Percentiles rank a stretch among this genome's conserved stretches.
These are phyloP conservation scores for Drosophila melanocephala DNA, from an alignment of 2,888 invertebrate genomes.

Conservation along the genomic window DNA sequence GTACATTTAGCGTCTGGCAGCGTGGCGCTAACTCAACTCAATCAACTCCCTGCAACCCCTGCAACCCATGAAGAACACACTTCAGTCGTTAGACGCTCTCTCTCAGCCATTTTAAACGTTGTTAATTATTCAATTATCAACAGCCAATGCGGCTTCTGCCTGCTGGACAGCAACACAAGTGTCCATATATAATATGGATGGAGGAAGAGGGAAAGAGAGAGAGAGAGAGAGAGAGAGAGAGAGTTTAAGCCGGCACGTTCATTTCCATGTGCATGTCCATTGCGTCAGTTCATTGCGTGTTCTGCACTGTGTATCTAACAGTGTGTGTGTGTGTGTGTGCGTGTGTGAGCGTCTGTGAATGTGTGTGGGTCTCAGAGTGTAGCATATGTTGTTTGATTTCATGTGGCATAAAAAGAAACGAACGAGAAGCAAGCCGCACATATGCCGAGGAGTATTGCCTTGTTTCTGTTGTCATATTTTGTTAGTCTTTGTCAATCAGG, in stretches of 20 bases:
- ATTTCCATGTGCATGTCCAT: constrained; percentile 55
- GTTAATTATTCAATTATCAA: constrained; percentile 82
- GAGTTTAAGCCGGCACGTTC: constrained; percentile 24
- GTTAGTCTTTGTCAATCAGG: constrained; percentile 55
- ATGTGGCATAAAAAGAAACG: constrained; percentile 67
- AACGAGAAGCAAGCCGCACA: constrained; percentile 38
- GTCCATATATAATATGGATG: constrained; percentile 33
- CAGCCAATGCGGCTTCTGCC: constrained; percentile 60
- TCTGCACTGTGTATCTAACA: constrained; percentile 41
- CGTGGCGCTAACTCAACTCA: constrained; percentile 11
- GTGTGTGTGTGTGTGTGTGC: not conserved
- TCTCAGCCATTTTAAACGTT: constrained; percentile 72
- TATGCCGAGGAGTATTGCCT: constrained; percentile 54
- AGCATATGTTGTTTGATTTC: constrained; percentile 76
- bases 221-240: not conserved
- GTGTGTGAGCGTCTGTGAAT: constrained; percentile 5
- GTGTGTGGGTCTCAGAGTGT: constrained; percentile 32
- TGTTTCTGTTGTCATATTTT: constrained; percentile 49
- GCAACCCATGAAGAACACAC: not conserved
- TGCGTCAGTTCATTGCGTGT: constrained; percentile 64
- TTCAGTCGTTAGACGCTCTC: constrained; percentile 46
- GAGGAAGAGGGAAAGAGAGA: constrained; percentile 1
- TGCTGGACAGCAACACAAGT: constrained; percentile 21
- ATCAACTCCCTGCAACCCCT: not conserved
- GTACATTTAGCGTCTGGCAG: constrained; percentile 11